Base-by-base conservation (phyloP, 2,888 invertebrate species). In the Oligia latruncula region DNA sequence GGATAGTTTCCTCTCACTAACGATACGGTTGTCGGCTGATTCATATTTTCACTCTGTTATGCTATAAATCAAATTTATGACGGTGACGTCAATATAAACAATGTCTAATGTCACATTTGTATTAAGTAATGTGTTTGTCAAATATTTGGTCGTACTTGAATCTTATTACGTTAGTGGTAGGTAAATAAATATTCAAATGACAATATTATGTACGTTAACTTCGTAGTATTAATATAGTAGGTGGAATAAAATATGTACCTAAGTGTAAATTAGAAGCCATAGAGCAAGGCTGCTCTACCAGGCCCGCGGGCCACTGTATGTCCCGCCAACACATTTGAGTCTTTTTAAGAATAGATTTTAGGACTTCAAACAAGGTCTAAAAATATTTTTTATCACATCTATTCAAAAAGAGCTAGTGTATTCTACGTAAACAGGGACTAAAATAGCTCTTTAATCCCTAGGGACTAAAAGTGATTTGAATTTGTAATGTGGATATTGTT, bases 1-100 rank as follows among this genome's bases (percentile, higher is more conserved):
- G 91, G 91, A 92, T 89, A 92, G 91, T 92, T 93, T 90, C 91
- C 90, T 90, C 91, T 90, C 90, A 90, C 90, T 92, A 92, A 92
- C 91, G 92, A 92, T 90, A 90, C 87, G 86, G 87, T 87, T 86
- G 88, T 88, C 88, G 88, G 85, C 84, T 87, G 87, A 90, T 90
- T 90, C 84, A 89, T 89, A 90, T 91, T 89, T 90, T 89, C 84
- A 79, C 85, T 87, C 70, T 74, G 82, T 86, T 82, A 78, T 82
- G 71, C 80, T 71, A 87, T 90, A 86, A 85, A 90, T 90, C 87
- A 83, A 88, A 76, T 90, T 89, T 88, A 89, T 87, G 84, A 81
- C 64, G 78, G 81, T 79, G 78, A 77, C 81, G 82, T 83, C 82
- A 81, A 84, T 86, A 82, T 88, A 84, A 88, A 88, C 86, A 85